These are phyloP conservation scores for Anoplopoma fimbria DNA, from an alignment of 2,113 vertebrate species.

Conservation along the genomic window DNA sequence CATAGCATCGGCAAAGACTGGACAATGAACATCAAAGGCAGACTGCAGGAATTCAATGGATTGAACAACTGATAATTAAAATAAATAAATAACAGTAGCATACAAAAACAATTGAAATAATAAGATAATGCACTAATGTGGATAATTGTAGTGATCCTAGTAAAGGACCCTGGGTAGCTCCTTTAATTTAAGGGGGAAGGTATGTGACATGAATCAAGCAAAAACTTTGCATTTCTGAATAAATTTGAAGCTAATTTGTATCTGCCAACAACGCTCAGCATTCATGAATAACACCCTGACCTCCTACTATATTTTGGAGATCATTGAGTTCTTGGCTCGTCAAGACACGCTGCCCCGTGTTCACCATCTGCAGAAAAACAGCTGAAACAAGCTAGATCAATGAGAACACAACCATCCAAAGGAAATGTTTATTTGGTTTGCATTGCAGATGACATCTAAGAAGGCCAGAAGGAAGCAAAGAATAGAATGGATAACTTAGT, in stretches of 20 bases:
- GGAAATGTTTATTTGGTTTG: slow-evolving; percentile 41
- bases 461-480: background rate
- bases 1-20: no score
- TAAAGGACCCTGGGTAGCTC: no score
- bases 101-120: no score
- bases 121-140: no score
- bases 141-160: no score
- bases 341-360: slow-evolving; percentile 4
- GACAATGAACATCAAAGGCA: no score
- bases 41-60: no score
- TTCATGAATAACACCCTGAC: slow-evolving; percentile 24
- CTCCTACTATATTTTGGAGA: slow-evolving; percentile 24
- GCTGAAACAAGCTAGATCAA: slow-evolving; percentile 22
- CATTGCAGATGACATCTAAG: slow-evolving; percentile 11
- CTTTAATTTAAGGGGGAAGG: no score
- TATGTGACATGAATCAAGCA: background rate
- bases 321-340: slow-evolving; percentile 6
- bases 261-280: slow-evolving; percentile 13
- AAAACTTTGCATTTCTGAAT: slow-evolving; percentile 13
- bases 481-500: background rate
- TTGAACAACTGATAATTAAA: no score
- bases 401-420: background rate
- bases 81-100: no score
- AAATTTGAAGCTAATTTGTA: slow-evolving; percentile 8
- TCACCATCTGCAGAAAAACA: slow-evolving; percentile 42